Evolutionary conservation across 1,140 invertebrate species (phyloP).

Genomic region (Pseudomyrmex dendroicus): DNA sequence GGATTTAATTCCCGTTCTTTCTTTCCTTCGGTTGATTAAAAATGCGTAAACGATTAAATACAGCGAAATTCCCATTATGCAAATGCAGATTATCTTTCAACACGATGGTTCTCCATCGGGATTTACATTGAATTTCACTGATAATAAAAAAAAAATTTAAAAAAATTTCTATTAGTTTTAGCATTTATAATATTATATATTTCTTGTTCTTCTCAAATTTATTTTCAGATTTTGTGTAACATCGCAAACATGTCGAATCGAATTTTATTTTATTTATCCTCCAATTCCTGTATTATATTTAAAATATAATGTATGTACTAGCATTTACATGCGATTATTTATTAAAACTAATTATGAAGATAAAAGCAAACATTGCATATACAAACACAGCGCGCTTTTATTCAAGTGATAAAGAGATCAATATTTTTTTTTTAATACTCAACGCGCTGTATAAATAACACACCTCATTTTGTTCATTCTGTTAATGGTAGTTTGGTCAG

Average conservation of each 20-base stretch:
- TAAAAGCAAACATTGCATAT: neutral
- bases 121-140: constrained; percentile 17
- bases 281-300: too few relatives aligned
- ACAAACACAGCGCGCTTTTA: neutral
- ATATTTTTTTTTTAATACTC: neutral
- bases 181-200: neutral
- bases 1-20: constrained; percentile 38
- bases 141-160: neutral
- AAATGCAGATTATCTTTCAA: constrained; percentile 35
- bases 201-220: neutral
- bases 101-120: neutral
- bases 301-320: too few relatives aligned
- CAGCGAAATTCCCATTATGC: constrained; percentile 30
- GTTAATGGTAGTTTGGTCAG: constrained; percentile 18
- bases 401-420: neutral
- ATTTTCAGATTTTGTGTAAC: neutral
- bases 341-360: neutral
- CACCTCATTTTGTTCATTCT: neutral
- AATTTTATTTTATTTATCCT: neutral
- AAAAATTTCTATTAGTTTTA: too few relatives aligned
- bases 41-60: constrained; percentile 50
- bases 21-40: constrained; percentile 28
- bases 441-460: neutral
- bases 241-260: neutral
- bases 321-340: neutral